A percentile compares a stretch with the other conserved stretches of the same genome.
phyloP scores from a whole-genome alignment of 2,888 invertebrate species.

The Noctua janthina region DNA sequence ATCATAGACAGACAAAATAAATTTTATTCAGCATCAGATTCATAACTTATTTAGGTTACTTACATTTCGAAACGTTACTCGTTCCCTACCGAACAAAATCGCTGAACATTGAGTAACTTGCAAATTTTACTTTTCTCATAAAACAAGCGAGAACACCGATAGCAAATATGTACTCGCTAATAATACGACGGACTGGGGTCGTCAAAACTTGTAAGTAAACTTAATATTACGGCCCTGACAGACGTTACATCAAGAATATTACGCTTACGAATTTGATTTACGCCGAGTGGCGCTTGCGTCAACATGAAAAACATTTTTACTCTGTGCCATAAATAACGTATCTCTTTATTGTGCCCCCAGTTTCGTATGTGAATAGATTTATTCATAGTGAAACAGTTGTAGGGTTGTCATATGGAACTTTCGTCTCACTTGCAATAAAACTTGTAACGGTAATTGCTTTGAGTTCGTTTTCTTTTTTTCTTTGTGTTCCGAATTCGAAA shows the following conservation, averaged over 20 bases:
- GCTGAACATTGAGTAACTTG: constrained; percentile 52
- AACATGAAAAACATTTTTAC: constrained; percentile 77
- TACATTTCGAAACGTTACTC: constrained; percentile 32
- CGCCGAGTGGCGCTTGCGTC: constrained; percentile 70
- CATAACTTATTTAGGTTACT: constrained; percentile 52
- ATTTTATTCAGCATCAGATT: constrained; percentile 41
- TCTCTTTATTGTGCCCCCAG: constrained; percentile 72
- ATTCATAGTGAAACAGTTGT: constrained; percentile 70
- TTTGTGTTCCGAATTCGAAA: constrained; percentile 36
- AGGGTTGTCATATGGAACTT: constrained; percentile 55
- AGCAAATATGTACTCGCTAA: constrained; percentile 59
- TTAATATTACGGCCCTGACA: constrained; percentile 54
- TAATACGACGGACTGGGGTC: constrained; percentile 62
- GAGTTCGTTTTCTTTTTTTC: constrained; percentile 31
- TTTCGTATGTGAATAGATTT: constrained; percentile 72
- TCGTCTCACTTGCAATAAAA: constrained; percentile 63
- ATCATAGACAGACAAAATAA: constrained; percentile 46
- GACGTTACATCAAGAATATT: constrained; percentile 66
- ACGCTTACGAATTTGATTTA: constrained; percentile 70
- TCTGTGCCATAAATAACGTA: constrained; percentile 73
- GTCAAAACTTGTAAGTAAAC: constrained; percentile 65
- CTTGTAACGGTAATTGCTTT: constrained; percentile 64
- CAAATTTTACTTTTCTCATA: constrained; percentile 70
- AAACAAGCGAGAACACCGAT: constrained; percentile 56
- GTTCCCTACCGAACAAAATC: constrained; percentile 28